phyloP scores from a whole-genome alignment of 2,113 vertebrate species.

The Mastomys natalensis region DNA sequence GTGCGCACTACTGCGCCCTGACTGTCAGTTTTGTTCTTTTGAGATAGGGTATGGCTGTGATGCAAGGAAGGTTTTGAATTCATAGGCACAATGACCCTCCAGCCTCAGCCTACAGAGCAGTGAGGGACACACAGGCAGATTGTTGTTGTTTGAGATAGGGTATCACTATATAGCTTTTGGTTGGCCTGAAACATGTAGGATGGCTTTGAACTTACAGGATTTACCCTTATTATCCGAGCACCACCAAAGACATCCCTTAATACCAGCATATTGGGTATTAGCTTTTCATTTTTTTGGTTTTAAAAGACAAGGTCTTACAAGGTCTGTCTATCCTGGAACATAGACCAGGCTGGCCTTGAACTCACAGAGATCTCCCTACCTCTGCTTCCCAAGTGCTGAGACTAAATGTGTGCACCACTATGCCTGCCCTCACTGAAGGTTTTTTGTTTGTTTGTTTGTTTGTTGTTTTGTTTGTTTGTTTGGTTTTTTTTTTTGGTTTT shows the following conservation, averaged over 20 bases:
- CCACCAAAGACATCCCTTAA: not conserved
- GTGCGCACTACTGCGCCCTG: not conserved
- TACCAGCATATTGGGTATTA: not conserved
- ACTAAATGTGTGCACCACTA: not conserved
- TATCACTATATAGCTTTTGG: not conserved
- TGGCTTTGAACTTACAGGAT: not conserved
- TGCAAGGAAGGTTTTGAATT: not conserved
- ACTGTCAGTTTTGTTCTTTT: not conserved
- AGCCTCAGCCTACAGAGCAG: not conserved
- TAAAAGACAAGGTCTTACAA: not conserved
- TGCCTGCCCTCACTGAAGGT: too few species aligned
- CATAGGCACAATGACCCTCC: not conserved
- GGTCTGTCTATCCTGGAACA: not conserved
- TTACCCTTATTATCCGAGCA: not conserved
- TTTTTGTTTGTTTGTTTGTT: too few species aligned
- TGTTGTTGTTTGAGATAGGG: not conserved
- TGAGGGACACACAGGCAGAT: not conserved
- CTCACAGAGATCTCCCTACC: not conserved
- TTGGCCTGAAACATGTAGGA: not conserved
- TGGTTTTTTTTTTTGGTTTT: too few species aligned
- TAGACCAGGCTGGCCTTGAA: not conserved
- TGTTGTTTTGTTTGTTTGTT: too few species aligned
- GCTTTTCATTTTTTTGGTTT: not conserved
- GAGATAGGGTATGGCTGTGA: not conserved
- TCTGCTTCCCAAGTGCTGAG: not conserved